A percentile compares a stretch with the other conserved stretches of the same genome.
These are phyloP conservation scores for Ostrea edulis DNA, from an alignment of 1,140 invertebrate species.

Conservation along the genomic window DNA sequence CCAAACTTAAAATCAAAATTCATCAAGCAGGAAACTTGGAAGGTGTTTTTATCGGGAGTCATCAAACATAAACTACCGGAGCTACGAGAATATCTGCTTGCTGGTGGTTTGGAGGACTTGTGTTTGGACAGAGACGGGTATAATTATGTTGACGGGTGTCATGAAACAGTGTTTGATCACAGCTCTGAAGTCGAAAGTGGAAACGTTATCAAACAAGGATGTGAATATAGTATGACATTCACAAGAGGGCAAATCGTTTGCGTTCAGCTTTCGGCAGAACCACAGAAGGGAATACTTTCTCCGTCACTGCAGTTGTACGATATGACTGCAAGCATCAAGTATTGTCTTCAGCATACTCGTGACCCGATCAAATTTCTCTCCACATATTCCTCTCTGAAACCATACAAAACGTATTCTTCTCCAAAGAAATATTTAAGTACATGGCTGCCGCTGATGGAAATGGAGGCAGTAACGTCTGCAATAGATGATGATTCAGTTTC, in stretches of 20 bases:
- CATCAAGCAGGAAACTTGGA: slow-evolving; percentile 40
- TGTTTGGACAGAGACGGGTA: not conserved
- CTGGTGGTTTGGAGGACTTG: not conserved
- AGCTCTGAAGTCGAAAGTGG: not conserved
- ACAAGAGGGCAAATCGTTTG: slow-evolving; percentile 55
- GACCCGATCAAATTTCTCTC: slow-evolving; percentile 58
- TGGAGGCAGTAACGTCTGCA: slow-evolving; percentile 59
- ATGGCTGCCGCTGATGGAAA: slow-evolving; percentile 60
- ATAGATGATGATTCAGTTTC: slow-evolving; percentile 47
- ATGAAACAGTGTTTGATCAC: slow-evolving; percentile 21
- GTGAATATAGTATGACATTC: slow-evolving; percentile 20
- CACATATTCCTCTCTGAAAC: slow-evolving; percentile 47
- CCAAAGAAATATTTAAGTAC: slow-evolving; percentile 49
- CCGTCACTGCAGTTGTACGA: slow-evolving; percentile 57
- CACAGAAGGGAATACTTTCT: slow-evolving; percentile 50
- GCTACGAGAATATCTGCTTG: not conserved
- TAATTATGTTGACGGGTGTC: slow-evolving; percentile 25
- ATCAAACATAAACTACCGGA: not conserved
- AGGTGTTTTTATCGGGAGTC: slow-evolving; percentile 3
- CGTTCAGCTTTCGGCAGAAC: slow-evolving; percentile 59
- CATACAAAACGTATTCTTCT: slow-evolving; percentile 14
- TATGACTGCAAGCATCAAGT: slow-evolving; percentile 49
- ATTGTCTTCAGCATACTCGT: slow-evolving; percentile 59
- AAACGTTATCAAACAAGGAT: slow-evolving; percentile 18
- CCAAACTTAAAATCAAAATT: slow-evolving; percentile 47